Evolutionary conservation across 2,797 vertebrate genomes (phyloP).

Genomic region (Lutjanus argentimaculatus): DNA sequence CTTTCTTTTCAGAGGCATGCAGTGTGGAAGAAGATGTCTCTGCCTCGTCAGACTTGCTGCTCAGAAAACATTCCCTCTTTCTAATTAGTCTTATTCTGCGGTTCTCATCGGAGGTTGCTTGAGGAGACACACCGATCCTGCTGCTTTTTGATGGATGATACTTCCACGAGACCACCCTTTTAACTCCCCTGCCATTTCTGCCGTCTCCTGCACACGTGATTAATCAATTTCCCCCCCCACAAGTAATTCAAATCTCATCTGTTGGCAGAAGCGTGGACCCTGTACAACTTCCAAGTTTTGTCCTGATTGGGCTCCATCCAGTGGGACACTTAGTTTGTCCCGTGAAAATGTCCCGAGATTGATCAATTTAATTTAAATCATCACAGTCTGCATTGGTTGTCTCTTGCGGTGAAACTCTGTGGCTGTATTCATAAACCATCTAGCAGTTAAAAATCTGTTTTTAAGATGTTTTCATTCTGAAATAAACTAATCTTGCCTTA

Average conservation of each 20-base stretch:
- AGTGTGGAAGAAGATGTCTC: background rate
- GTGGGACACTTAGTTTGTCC: slow-evolving; percentile 29
- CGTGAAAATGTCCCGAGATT: slow-evolving; percentile 21
- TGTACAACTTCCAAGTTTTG: slow-evolving; percentile 44
- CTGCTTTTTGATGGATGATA: slow-evolving; percentile 66
- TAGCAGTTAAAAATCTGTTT: slow-evolving; percentile 11
- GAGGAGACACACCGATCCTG: slow-evolving; percentile 39
- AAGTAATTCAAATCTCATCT: slow-evolving; percentile 37
- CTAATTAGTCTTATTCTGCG: slow-evolving; percentile 48
- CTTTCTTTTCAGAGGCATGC: background rate
- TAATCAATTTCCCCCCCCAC: slow-evolving; percentile 22
- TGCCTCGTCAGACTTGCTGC: background rate
- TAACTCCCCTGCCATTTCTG: slow-evolving; percentile 4
- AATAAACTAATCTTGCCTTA: slow-evolving; percentile 10
- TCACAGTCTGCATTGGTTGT: slow-evolving; percentile 1
- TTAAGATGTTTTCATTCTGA: slow-evolving; percentile 1
- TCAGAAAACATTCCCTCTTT: slow-evolving; percentile 23
- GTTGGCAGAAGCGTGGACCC: background rate
- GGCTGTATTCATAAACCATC: slow-evolving; percentile 5
- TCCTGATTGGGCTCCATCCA: slow-evolving; percentile 4
- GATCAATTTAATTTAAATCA: slow-evolving; percentile 35
- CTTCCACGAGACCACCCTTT: slow-evolving; percentile 4
- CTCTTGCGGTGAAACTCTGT: background rate
- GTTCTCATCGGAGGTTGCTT: slow-evolving; percentile 46
- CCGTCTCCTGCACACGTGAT: slow-evolving; percentile 28